Evolutionary conservation across 92 coral and sea anemone species (phyloP).

Genomic region (Desmophyllum pertusum): DNA sequence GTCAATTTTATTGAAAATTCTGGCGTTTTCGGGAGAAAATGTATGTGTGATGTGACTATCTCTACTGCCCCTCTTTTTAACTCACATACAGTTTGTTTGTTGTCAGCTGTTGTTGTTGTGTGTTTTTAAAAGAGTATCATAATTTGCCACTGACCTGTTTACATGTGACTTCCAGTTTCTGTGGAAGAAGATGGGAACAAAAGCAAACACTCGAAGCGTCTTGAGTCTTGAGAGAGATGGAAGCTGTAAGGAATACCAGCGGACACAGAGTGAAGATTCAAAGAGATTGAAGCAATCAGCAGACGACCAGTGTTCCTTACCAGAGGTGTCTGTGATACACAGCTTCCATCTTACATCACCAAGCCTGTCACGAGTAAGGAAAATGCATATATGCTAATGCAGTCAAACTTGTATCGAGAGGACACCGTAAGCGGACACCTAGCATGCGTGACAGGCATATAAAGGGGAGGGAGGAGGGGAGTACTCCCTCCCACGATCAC

Average conservation of each 20-base stretch:
- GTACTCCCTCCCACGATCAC: too few relatives aligned
- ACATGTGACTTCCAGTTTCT: conserved; percentile 90
- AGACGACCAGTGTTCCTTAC: conserved; percentile 68
- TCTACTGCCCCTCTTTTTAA: too few relatives aligned
- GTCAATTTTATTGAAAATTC: neutral
- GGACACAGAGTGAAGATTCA: conserved; percentile 77
- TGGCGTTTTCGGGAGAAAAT: neutral
- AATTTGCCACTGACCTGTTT: conserved; percentile 81
- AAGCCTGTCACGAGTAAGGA: conserved; percentile 39
- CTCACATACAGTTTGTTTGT: too few relatives aligned
- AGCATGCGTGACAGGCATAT: too few relatives aligned
- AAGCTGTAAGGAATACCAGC: conserved; percentile 83
- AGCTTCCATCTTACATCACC: conserved; percentile 82
- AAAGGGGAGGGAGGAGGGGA: too few relatives aligned
- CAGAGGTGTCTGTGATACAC: conserved; percentile 81
- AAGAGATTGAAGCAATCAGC: conserved; percentile 69
- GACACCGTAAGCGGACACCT: too few relatives aligned
- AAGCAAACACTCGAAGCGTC: conserved; percentile 68
- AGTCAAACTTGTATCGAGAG: too few relatives aligned
- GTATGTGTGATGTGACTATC: too few relatives aligned
- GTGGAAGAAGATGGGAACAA: conserved; percentile 86
- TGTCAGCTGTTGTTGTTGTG: too few relatives aligned
- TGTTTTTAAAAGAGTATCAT: too few relatives aligned
- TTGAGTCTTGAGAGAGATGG: conserved; percentile 82
- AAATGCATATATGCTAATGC: conserved; percentile 1